A percentile compares a stretch with the other conserved stretches of the same genome.
phyloP scores from a whole-genome alignment of 2,888 invertebrate genomes.

The Hedya salicella region DNA sequence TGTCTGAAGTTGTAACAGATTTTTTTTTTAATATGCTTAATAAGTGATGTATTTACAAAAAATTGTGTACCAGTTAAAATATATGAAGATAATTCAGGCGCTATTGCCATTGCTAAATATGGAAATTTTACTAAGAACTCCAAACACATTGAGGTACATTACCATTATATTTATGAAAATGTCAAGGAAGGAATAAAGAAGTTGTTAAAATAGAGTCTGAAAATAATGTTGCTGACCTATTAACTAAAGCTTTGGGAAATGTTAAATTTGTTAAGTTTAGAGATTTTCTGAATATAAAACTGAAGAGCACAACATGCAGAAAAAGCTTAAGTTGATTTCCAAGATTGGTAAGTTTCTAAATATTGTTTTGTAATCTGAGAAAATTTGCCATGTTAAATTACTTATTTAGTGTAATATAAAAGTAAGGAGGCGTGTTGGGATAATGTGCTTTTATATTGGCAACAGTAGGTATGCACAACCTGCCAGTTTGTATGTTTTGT shows the following conservation, averaged over 20 bases:
- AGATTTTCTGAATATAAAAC: background rate
- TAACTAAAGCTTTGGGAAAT: background rate
- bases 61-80: constrained; percentile 44
- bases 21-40: constrained; percentile 24
- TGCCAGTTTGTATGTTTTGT: no score
- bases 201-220: constrained; percentile 44
- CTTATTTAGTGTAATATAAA: no score
- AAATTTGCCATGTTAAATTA: no score
- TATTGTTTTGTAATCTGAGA: no score
- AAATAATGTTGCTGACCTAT: background rate
- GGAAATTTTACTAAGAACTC: constrained; percentile 45
- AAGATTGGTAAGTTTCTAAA: no score
- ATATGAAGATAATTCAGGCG: constrained; percentile 47
- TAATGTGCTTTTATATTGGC: no score
- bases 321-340: no score
- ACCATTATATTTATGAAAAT: constrained; percentile 43
- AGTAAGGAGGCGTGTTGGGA: no score
- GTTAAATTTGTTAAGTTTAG: background rate
- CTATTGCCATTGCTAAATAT: constrained; percentile 45
- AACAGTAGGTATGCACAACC: no score
- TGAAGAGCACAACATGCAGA: no score
- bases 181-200: constrained; percentile 43
- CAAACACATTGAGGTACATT: constrained; percentile 45
- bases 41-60: constrained; percentile 33
- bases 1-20: constrained; percentile 45